Percentiles rank a stretch among this genome's conserved stretches.
Conservation (phyloP, 2,888 invertebrate species). For the Drosophila koepferae region DNA sequence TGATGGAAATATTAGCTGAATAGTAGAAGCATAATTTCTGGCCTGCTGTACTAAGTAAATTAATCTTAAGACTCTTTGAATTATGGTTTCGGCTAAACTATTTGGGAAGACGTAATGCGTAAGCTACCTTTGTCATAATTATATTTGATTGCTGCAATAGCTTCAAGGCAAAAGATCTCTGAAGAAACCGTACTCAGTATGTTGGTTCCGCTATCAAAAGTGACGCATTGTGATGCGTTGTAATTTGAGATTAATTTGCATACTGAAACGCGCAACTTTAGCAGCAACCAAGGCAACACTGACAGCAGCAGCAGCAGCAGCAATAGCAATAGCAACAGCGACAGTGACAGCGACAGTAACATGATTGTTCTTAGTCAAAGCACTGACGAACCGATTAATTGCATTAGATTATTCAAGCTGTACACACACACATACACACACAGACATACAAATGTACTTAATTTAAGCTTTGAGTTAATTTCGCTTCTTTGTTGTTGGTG, state of each 20-base stretch:
- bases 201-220: slow-evolving; percentile 27
- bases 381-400: slow-evolving; percentile 82
- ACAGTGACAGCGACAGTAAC: slow-evolving; percentile 51
- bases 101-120: neutral
- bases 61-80: neutral
- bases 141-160: slow-evolving; percentile 60
- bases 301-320: slow-evolving; percentile 35
- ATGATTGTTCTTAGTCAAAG: slow-evolving; percentile 68
- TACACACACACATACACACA: slow-evolving; percentile 37
- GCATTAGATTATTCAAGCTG: slow-evolving; percentile 74
- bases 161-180: neutral
- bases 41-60: neutral
- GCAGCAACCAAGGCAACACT: slow-evolving; percentile 16
- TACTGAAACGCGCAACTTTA: slow-evolving; percentile 57
- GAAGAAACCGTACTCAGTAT: neutral
- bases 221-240: slow-evolving; percentile 45
- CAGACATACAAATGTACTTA: slow-evolving; percentile 24
- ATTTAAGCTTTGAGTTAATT: slow-evolving; percentile 76
- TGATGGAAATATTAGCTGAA: no score
- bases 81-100: neutral
- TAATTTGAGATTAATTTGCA: slow-evolving; percentile 76
- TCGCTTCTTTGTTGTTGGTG: slow-evolving; percentile 75
- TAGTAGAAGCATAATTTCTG: no score
- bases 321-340: no score
- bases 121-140: slow-evolving; percentile 42